Evolutionary conservation across 2,797 vertebrate species (phyloP).

Genomic region (Nyctibius grandis): DNA sequence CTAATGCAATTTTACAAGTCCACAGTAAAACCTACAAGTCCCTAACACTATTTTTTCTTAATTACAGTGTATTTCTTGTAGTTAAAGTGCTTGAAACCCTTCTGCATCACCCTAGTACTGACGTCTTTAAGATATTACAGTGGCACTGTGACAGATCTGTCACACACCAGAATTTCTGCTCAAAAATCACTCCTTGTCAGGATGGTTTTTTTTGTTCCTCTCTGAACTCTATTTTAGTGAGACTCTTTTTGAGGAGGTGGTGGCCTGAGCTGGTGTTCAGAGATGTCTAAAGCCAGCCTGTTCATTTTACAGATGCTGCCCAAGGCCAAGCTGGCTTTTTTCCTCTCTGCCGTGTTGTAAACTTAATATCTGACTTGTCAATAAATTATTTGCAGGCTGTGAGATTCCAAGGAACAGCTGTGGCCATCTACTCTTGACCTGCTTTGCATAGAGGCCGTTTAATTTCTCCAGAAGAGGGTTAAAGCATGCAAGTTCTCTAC

Average conservation of each 20-base stretch:
- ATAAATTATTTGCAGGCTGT: neutral
- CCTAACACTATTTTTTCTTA: neutral
- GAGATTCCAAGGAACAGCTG: neutral
- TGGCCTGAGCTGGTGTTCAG: neutral
- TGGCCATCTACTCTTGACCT: neutral
- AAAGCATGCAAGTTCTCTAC: neutral
- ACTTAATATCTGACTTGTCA: neutral
- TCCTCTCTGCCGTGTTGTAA: neutral
- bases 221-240: neutral
- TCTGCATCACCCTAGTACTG: neutral
- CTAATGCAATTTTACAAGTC: neutral
- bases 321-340: neutral
- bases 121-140: neutral
- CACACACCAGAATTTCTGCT: neutral
- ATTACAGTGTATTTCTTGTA: neutral
- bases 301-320: neutral
- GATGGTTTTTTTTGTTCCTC: neutral
- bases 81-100: neutral
- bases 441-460: neutral
- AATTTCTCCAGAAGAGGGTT: neutral
- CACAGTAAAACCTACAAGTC: neutral
- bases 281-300: neutral
- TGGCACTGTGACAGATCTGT: neutral
- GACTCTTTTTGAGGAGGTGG: neutral
- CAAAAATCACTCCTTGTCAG: neutral